Base-by-base conservation (phyloP, 1,140 invertebrate genomes). In the Tetranychus urticae region DNA sequence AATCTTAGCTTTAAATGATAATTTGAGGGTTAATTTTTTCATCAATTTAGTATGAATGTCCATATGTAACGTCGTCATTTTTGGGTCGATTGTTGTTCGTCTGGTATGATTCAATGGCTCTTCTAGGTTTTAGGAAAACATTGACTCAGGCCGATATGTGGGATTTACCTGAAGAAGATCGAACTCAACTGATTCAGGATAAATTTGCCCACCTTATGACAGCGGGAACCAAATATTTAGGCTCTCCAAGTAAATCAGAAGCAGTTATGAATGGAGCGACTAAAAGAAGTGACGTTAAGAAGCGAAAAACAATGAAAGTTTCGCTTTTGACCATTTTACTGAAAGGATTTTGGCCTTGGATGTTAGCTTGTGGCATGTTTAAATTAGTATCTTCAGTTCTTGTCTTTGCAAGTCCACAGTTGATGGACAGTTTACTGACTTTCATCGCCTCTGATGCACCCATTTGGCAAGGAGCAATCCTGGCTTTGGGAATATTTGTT, bases 71-170 rank as follows among this genome's bases (percentile, higher is more conserved):
- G 10, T 78, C 87, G 46, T 89, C 90, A 23, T 96, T 93, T 71
- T 78, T 90, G 23, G 91, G 87, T 33, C 79, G 81, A 58, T 73
- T 97, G 4, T 78, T 84, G 0, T 97, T 91, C 71, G 79, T 82
- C 59, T 98, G 93, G 93, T 93, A 96, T 71, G 85, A 90, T 71
- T 63, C 73, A 52, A 56, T 63, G 33, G 57, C 64, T 23, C 45
- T 13, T 5, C 6, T 10, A 34, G 63, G 63, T 47, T 63, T 39
- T 46, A 59, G 52, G n/a, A 50, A 50, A n/a, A 45, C 63, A 23
- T 47, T 64, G 14, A 59, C 57, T n/a, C 37, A 31, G 35, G 33
- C 35, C 31, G 63, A 64, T 50, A 56, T 64, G 3, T 64, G 47
- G 14, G 2, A 10, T 31, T n/a, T 63, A 5, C 31, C 23, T 1